Evolutionary conservation across 1,140 invertebrate species (phyloP).

Genomic region (Coenobita brevimanus): DNA sequence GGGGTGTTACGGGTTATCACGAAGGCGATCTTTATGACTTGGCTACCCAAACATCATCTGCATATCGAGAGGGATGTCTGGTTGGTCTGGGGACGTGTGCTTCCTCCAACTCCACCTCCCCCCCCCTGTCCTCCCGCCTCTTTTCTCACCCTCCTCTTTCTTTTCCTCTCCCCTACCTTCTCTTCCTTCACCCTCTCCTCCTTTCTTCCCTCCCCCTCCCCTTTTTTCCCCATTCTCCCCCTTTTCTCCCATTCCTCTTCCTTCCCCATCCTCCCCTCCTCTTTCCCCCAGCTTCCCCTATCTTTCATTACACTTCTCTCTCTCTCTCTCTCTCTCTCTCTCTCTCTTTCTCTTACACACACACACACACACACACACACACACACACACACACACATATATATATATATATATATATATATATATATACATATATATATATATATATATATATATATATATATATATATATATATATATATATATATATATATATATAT

Average conservation of each 20-base stretch:
- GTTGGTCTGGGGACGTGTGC: neutral
- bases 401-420: no score
- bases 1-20: constrained; percentile 37
- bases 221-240: neutral
- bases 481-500: no score
- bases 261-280: no score
- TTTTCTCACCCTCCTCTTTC: neutral
- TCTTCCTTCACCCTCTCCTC: no score
- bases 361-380: no score
- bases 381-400: no score
- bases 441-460: no score
- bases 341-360: no score
- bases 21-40: constrained; percentile 48
- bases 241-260: neutral
- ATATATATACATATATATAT: no score
- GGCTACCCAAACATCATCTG: constrained; percentile 59
- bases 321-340: neutral
- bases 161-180: neutral
- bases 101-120: neutral
- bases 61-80: constrained; percentile 43
- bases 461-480: no score
- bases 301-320: neutral
- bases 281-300: no score
- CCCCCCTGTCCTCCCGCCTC: neutral
- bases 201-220: neutral